Base-by-base conservation (phyloP, 2,797 vertebrate species). In the Cercopithecus hamlyni region DNA sequence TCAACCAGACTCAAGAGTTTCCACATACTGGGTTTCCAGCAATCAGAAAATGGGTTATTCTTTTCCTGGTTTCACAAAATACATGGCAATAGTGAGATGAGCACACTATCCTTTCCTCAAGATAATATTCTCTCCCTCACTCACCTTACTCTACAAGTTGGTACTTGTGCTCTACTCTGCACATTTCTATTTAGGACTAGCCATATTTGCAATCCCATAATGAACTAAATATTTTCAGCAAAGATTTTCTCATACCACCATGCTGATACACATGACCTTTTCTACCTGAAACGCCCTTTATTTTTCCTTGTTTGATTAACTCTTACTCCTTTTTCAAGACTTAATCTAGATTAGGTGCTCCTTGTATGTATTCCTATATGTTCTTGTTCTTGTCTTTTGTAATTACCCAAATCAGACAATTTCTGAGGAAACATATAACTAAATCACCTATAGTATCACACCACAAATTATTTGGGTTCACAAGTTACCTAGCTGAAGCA, bases 351-450 rank as follows among this genome's bases (percentile, higher is more conserved):
- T 48, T 96, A 45, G 19, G 4, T 45, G 1, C 17, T 57, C 50
- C 45, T 92, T 4, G 9, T 52, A 0, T 50, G 15, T n/a, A n/a
- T 8, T 36, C 13, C 30, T 27, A 26, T 75, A 52, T 70, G 48
- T 48, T 12, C 58, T 84, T 92, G 9, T 76, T 19, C 58, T 92
- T 90, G 50, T 93, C 39, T 89, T 93, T 87, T 88, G 9, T 4
- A 80, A 19, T 88, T 85, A 88, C 52, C 61, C 83, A 79, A 89
- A 64, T 19, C 27, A 92, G 73, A 70, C 36, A 80, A 7, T 87
- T 93, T 79, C 88, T 92, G 39, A 81, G 72, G 50, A 95, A 91
- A 50, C 36, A 33, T 52, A 45, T 45, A 95, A 92, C 13, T 72
- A 67, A 95, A 57, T 86, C 58, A 20, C 20, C 39, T 57, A 0